Evolutionary conservation across 2,888 invertebrate species (phyloP).

Genomic region (Portevinia maculata): DNA sequence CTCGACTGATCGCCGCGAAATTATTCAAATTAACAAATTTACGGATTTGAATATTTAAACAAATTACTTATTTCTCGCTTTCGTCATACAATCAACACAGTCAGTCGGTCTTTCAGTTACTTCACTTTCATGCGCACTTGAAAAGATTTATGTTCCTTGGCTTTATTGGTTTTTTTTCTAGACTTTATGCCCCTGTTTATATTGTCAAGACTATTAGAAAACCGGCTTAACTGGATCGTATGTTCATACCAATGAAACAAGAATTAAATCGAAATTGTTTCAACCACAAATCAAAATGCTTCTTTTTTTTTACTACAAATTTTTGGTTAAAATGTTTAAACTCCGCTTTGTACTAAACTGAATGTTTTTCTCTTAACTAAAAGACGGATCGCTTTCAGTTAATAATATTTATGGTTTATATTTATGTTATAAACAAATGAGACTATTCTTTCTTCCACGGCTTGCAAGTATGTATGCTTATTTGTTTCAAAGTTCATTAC

Average conservation of each 20-base stretch:
- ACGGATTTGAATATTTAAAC: constrained; percentile 63
- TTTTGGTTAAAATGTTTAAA: constrained; percentile 25
- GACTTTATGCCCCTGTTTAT: constrained; percentile 38
- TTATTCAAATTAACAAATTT: constrained; percentile 68
- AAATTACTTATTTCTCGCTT: constrained; percentile 30
- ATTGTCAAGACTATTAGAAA: constrained; percentile 41
- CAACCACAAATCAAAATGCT: constrained; percentile 19
- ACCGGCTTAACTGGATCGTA: constrained; percentile 68
- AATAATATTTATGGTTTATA: constrained; percentile 15
- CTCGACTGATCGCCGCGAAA: constrained; percentile 56
- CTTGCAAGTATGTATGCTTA: constrained; percentile 49
- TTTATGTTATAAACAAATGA: constrained; percentile 25
- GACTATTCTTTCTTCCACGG: constrained; percentile 41
- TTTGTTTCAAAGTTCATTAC: constrained; percentile 39
- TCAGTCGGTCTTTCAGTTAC: constrained; percentile 24
- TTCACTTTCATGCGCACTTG: constrained; percentile 60
- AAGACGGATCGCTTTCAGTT: no score
- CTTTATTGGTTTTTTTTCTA: constrained; percentile 25
- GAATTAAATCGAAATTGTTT: constrained; percentile 53
- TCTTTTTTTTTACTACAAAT: constrained; percentile 35
- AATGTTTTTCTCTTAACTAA: no score
- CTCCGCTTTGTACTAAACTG: no score
- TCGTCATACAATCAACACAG: constrained; percentile 18
- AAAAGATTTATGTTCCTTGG: constrained; percentile 43
- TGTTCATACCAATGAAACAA: constrained; percentile 56